Evolutionary conservation across 2,888 invertebrate species (phyloP).

Genomic region (Perizoma affinitatum): DNA sequence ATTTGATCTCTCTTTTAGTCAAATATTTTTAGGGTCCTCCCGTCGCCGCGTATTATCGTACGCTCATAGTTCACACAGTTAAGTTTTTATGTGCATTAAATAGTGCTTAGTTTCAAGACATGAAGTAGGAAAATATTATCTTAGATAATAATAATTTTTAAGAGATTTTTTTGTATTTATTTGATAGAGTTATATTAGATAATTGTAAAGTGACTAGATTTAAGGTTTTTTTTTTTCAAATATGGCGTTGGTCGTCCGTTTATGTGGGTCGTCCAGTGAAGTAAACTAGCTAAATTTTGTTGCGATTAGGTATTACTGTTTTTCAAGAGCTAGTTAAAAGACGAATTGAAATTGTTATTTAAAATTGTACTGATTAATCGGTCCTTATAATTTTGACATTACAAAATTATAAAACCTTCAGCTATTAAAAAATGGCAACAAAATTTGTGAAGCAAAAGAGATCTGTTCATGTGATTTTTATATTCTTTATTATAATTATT

Average conservation of each 20-base stretch:
- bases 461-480: conserved; percentile 75
- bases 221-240: conserved; percentile 73
- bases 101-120: conserved; percentile 81
- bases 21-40: conserved; percentile 85
- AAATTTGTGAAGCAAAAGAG: conserved; percentile 57
- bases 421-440: conserved; percentile 16
- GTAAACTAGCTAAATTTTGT: conserved; percentile 69
- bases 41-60: conserved; percentile 51
- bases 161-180: conserved; percentile 84
- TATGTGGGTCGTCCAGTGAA: conserved; percentile 70
- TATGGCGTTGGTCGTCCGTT: conserved; percentile 80
- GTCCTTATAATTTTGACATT: too few relatives aligned
- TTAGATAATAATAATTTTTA: conserved; percentile 71
- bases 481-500: conserved; percentile 55
- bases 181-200: conserved; percentile 83
- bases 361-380: too few relatives aligned
- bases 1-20: conserved; percentile 90
- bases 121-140: conserved; percentile 81
- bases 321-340: conserved; percentile 11
- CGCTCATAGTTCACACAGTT: conserved; percentile 56
- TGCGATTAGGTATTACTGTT: conserved; percentile 43
- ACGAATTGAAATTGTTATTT: too few relatives aligned
- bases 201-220: conserved; percentile 81
- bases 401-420: too few relatives aligned
- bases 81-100: conserved; percentile 73